Evolutionary conservation across 2,888 invertebrate species (phyloP), one percentile per base, ranked within the genome.

Genomic region (Thymelicus sylvestris): DNA sequence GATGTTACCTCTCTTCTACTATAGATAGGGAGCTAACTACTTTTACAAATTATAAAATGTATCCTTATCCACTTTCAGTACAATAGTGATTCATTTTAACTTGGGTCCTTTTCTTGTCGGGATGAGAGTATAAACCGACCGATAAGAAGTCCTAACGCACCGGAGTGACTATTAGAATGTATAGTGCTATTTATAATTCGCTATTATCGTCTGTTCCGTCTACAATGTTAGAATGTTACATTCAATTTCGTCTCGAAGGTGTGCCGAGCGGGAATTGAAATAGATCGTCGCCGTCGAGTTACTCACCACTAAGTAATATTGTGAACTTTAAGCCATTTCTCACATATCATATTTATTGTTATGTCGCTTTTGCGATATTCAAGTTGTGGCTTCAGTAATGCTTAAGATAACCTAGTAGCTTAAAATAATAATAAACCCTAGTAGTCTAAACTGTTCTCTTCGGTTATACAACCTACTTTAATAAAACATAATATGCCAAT

Each of bases 191-290:
- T 68, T 68, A 68, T 68, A 68, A 57, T 63, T 63, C 63, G 47
- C 63, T 68, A 68, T 68, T 68, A 68, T 57, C 38, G 62, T 61
- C 61, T 7, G 50, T 68, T 68, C 68, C 47, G 68, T 63, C 59
- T 48, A 63, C 63, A 57, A 63, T 62, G 59, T 59, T 59, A 38
- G 59, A 59, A 59, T 59, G 63, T 63, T 68, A 68, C 52, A 57
- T 68, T 68, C 52, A 68, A 55, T 68, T 68, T 68, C 62, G 62
- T 68, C 62, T 57, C 44, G 44, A 50, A 67, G 68, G 68, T 68
- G 68, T 63, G 62, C 62, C 68, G 38, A 1, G 44, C 38, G 55
- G 62, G 68, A 68, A 68, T 68, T 67, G 63, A 66, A 71, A 66
- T 61, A 63, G 71, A 66, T 50, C 57, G 59, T 59, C 13, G 63